These are phyloP conservation scores for Amphimallon solstitiale DNA, from an alignment of 2,888 invertebrate species.

Conservation along the genomic window DNA sequence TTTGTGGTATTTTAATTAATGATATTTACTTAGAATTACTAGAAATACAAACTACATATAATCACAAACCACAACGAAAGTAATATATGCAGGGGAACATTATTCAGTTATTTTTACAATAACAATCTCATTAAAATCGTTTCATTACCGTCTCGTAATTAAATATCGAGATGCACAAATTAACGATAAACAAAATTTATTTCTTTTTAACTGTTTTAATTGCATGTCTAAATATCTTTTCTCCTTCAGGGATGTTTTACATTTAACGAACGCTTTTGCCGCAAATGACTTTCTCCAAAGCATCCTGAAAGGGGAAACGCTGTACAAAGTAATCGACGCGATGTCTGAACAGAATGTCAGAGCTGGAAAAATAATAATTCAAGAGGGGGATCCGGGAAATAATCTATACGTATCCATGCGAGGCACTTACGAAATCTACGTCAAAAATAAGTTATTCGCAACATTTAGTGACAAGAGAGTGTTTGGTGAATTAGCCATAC, in stretches of 20 bases:
- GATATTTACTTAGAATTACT: too few species aligned
- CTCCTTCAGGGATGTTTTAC: conserved; percentile 53
- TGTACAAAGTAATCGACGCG: conserved; percentile 57
- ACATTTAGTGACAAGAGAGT: conserved; percentile 84
- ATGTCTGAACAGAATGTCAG: conserved; percentile 55
- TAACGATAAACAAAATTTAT: too few species aligned
- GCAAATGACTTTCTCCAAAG: conserved; percentile 58
- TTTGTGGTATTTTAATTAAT: too few species aligned
- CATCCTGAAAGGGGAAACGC: conserved; percentile 53
- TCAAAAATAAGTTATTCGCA: conserved; percentile 80
- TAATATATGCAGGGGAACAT: too few species aligned
- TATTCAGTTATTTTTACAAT: too few species aligned
- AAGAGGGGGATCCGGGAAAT: conserved; percentile 68
- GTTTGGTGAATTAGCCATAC: conserved; percentile 92
- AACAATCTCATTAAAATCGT: too few species aligned
- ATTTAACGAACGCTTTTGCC: conserved; percentile 55
- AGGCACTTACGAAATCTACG: conserved; percentile 87
- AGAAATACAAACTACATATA: too few species aligned
- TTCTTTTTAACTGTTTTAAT: too few species aligned
- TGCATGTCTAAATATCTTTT: neutral
- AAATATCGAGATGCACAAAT: too few species aligned
- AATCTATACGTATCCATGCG: conserved; percentile 88
- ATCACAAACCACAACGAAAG: too few species aligned
- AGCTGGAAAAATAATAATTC: conserved; percentile 56
- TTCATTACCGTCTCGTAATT: too few species aligned